Evolutionary conservation across 2,113 vertebrate genomes (phyloP), one percentile per base, ranked within the genome.

Genomic region (Syrmaticus mikado): DNA sequence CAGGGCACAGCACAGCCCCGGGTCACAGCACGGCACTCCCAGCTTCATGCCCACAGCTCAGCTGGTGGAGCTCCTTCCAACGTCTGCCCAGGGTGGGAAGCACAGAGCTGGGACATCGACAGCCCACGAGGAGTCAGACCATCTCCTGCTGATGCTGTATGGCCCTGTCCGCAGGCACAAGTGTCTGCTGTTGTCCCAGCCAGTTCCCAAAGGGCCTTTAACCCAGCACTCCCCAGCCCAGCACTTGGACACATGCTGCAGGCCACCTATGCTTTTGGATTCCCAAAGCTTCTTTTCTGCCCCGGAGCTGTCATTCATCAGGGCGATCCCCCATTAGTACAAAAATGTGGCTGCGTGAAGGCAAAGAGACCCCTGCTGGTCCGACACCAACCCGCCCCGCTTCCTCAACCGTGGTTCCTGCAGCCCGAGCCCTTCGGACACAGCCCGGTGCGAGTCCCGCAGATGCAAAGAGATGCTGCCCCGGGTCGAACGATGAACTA

Each of bases 1-100:
- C 0, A 4, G 85, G 73, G 4, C 64, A 52, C 43, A 0, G 38
- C 1, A 0, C 3, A 4, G 79, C 40, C 4, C 2, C 2, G 3
- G 41, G 52, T 5, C 2, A 3, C 13, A 53, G 27, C 52, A 8
- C 15, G 15, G 52, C 4, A 2, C 27, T 53, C 52, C 27, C 52
- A 30, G 52, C 15, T 27, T 9, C 52, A 10, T 17, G 27, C 52
- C 52, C 27, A 16, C 27, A n/a, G 75, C 66, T 28, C 8, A 8
- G 12, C 58, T 2, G 24, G 18, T 17, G 19, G 36, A 36, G 57
- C 81, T 57, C 61, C 32, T 77, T 21, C 50, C 43, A 28, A 52
- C 0, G 0, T 60, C 4, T 6, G 15, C 5, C 40, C 50, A 34
- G 50, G 72, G 19, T 27, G 53, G 30, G 61, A 7, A 24, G 28